Conservation (phyloP, 2,888 invertebrate species). For the Conchocele bisecta region DNA sequence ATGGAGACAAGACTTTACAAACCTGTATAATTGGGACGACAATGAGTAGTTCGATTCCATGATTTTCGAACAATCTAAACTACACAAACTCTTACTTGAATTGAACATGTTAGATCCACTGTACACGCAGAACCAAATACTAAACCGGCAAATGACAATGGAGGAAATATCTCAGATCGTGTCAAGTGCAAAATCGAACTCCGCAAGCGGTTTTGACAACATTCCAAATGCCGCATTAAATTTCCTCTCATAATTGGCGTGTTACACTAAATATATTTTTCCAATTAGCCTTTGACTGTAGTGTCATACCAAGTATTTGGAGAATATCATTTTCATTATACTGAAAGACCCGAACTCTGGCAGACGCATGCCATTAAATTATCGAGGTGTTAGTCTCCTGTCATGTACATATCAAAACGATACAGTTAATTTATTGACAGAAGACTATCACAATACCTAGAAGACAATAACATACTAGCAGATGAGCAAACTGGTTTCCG, state of each 20-base stretch:
- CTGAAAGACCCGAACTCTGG: constrained; percentile 1
- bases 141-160: background rate
- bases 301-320: background rate
- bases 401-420: background rate
- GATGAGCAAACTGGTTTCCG: constrained; percentile 2
- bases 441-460: background rate
- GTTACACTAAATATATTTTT: constrained; percentile 2
- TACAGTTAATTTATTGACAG: constrained; percentile 1
- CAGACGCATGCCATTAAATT: constrained; percentile 12
- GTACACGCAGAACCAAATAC: background rate
- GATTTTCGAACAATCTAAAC: background rate
- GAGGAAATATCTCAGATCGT: background rate
- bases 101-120: background rate
- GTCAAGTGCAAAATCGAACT: background rate
- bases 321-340: constrained; percentile 3
- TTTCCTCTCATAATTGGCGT: constrained; percentile 5
- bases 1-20: no score
- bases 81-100: constrained; percentile 1
- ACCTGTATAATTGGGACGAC: no score
- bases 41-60: no score
- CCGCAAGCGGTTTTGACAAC: constrained; percentile 1
- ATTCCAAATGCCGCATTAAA: constrained; percentile 4
- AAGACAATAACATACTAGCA: background rate
- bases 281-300: constrained; percentile 2
- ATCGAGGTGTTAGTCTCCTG: constrained; percentile 4